Conservation (phyloP, 2,797 vertebrate species). For the Rhinoraja longicauda region DNA sequence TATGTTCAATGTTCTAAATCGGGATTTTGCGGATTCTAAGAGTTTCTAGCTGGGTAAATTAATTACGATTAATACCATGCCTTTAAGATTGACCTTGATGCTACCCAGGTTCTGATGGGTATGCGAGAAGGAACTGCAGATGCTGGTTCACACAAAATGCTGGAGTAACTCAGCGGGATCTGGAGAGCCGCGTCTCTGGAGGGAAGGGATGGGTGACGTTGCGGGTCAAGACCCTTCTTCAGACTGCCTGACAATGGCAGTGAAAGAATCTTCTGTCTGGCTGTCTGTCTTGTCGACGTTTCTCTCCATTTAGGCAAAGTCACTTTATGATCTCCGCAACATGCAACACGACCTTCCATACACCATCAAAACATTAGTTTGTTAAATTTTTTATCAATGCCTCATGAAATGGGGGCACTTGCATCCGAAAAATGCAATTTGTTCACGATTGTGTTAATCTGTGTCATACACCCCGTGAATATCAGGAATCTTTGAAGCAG, state of each 20-base stretch:
- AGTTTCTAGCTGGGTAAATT: background rate
- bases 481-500: background rate
- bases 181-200: too few species aligned
- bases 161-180: too few species aligned
- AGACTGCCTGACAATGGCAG: background rate
- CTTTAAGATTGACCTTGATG: background rate
- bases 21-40: background rate
- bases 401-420: background rate
- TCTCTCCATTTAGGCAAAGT: too few species aligned
- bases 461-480: background rate
- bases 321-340: background rate
- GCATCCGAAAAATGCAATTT: background rate
- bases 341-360: background rate
- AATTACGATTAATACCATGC: background rate
- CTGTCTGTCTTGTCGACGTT: background rate
- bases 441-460: background rate
- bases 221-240: too few species aligned
- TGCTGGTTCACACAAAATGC: too few species aligned
- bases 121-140: too few species aligned
- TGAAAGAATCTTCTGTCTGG: background rate
- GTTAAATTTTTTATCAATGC: background rate
- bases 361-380: background rate
- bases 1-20: background rate
- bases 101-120: background rate
- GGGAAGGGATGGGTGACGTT: too few species aligned